Evolutionary conservation across 2,113 vertebrate genomes (phyloP), one percentile per base, ranked within the genome.

Genomic region (Alligator sinensis): DNA sequence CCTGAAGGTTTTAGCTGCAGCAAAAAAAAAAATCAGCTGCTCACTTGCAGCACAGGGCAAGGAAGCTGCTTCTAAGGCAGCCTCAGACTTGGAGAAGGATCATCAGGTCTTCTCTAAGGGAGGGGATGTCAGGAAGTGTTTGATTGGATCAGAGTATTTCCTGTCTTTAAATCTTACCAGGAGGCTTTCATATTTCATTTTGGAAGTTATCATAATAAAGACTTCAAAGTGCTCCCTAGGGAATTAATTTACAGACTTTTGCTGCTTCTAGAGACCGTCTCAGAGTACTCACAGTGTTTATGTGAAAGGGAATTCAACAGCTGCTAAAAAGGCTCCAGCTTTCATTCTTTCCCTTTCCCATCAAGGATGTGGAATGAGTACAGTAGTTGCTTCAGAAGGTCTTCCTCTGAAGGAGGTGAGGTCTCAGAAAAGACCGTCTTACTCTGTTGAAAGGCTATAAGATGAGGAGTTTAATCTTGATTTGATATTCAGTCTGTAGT

Each of bases 131-230:
- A 22, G 15, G 63, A 93, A 64, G 30, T 72, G 18, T 30, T 34
- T 70, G n/a, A 22, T n/a, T 38, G 18, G 1, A 28, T 68, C 90
- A 60, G 17, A 85, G 3, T 58, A 3, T 4, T 63, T 79, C 6
- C 5, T 80, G 9, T 72, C 25, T 78, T 22, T 60, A 34, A 22
- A 78, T 34, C 30, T 80, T 25, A 28, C 30, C 3, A 47, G 19
- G 25, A 77, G 27, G 28, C 88, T 10, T n/a, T 79, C 59, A 28
- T 21, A 3, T 75, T 87, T 57, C 0, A 0, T 3, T 10, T 60
- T 62, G 13, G 8, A 0, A 11, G 62, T 77, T 88, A 47, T 18
- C 55, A 2, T 60, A 70, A 77, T 12, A 89, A 75, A 57, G 15
- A 2, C 5, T 78, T 30, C 60, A 5, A 80, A 80, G 2, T 17